Percentiles rank a stretch among this genome's conserved stretches.
phyloP scores from a whole-genome alignment of 2,113 vertebrate species.

The Paramisgurnus dabryanus region DNA sequence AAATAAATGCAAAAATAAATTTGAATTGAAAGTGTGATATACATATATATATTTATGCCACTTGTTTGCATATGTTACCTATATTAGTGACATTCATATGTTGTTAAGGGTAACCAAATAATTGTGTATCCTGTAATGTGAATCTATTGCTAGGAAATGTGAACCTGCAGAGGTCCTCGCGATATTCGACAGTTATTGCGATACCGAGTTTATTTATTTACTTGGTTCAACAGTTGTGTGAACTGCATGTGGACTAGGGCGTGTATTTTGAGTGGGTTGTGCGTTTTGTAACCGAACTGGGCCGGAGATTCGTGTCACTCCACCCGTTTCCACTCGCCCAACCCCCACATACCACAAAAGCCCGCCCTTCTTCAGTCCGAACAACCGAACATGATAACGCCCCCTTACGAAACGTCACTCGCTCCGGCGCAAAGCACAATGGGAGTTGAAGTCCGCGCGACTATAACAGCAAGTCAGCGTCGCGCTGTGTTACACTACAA shows the following conservation, averaged over 20 bases:
- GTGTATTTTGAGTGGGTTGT: constrained; percentile 22
- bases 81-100: background rate
- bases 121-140: background rate
- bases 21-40: too few relatives aligned
- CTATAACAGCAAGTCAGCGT: constrained; percentile 28
- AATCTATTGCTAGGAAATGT: too few relatives aligned
- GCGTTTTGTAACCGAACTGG: background rate
- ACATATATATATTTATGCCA: background rate
- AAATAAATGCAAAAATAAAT: too few relatives aligned
- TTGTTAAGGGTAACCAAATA: background rate
- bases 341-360: constrained; percentile 70
- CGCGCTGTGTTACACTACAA: constrained; percentile 75
- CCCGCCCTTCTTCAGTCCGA: constrained; percentile 71
- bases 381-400: constrained; percentile 73
- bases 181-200: background rate
- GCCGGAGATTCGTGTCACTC: constrained; percentile 57
- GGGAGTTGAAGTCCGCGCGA: constrained; percentile 69
- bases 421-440: constrained; percentile 36
- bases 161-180: background rate
- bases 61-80: background rate
- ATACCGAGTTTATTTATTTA: background rate
- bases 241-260: background rate
- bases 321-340: constrained; percentile 72
- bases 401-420: background rate
- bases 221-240: constrained; percentile 51